These are phyloP conservation scores for Rhimphoctona megacephalus DNA, from an alignment of 2,888 invertebrate genomes.

Conservation along the genomic window DNA sequence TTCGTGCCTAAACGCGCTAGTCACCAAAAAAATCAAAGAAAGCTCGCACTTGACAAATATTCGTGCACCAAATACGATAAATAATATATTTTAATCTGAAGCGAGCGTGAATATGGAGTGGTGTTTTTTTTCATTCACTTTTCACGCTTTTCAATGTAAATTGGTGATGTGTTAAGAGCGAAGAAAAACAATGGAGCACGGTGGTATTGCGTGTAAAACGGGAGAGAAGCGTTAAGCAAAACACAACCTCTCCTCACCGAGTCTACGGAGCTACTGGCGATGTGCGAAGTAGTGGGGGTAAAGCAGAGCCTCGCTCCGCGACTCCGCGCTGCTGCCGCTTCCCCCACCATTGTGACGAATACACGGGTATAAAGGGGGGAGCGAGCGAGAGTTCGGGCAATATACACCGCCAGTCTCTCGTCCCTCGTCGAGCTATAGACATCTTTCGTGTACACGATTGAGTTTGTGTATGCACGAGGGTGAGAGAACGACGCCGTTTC, in stretches of 20 bases:
- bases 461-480: constrained; percentile 52
- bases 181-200: constrained; percentile 26
- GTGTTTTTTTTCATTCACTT: not conserved
- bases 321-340: constrained; percentile 47
- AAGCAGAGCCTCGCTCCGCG: constrained; percentile 69
- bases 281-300: constrained; percentile 78
- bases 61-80: not conserved
- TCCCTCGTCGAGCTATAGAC: constrained; percentile 42
- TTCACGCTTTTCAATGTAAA: not conserved
- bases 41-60: not conserved
- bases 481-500: constrained; percentile 75
- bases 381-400: constrained; percentile 27
- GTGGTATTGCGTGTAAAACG: constrained; percentile 37
- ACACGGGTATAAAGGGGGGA: constrained; percentile 25
- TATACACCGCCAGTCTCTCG: constrained; percentile 29
- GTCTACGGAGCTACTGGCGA: constrained; percentile 83
- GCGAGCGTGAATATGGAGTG: not conserved
- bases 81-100: not conserved
- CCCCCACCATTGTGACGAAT: constrained; percentile 29
- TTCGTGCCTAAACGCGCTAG: not conserved
- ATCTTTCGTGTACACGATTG: constrained; percentile 14
- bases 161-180: not conserved
- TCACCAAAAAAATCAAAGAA: not conserved
- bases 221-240: constrained; percentile 50
- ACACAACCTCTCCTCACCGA: constrained; percentile 67